Percentiles rank a stretch among this genome's conserved stretches.
Conservation (phyloP, 2,797 vertebrate species). For the Poecilia velifera region DNA sequence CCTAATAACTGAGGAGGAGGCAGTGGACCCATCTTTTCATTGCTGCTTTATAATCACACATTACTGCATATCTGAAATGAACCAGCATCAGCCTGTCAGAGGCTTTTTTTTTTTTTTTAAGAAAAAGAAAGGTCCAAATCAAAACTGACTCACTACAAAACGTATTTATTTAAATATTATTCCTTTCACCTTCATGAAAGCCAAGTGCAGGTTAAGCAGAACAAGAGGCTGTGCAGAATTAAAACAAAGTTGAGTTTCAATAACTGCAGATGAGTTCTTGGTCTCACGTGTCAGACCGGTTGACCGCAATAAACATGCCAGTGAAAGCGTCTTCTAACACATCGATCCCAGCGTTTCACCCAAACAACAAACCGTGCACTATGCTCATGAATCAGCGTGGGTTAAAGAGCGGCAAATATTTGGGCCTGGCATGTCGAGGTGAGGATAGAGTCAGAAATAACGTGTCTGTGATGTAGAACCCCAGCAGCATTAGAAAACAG, state of each 20-base stretch:
- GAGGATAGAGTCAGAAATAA: slow-evolving; percentile 54
- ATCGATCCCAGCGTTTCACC: slow-evolving; percentile 49
- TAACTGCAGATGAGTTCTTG: slow-evolving; percentile 26
- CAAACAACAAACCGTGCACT: slow-evolving; percentile 43
- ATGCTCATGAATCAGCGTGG: slow-evolving; percentile 35
- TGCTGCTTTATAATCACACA: slow-evolving; percentile 9
- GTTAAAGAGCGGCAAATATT: slow-evolving; percentile 43
- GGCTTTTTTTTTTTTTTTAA: not conserved
- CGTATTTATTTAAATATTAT: slow-evolving; percentile 16
- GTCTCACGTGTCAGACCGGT: slow-evolving; percentile 35
- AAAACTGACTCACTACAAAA: slow-evolving; percentile 7
- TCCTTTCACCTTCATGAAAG: slow-evolving; percentile 35
- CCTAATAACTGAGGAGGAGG: slow-evolving; percentile 17
- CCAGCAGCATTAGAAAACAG: slow-evolving; percentile 61
- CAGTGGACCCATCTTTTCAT: slow-evolving; percentile 5
- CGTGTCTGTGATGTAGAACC: slow-evolving; percentile 54
- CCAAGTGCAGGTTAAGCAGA: not conserved
- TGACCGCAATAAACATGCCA: slow-evolving; percentile 55
- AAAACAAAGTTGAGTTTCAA: slow-evolving; percentile 20
- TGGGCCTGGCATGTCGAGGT: slow-evolving; percentile 40
- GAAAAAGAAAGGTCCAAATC: slow-evolving; percentile 5
- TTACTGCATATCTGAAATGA: slow-evolving; percentile 19
- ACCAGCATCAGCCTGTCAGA: not conserved
- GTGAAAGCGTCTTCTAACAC: slow-evolving; percentile 32
- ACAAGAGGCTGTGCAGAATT: slow-evolving; percentile 10